These are phyloP conservation scores for Liopterus haemorrhoidalis DNA, from an alignment of 2,888 invertebrate species.

Conservation along the genomic window DNA sequence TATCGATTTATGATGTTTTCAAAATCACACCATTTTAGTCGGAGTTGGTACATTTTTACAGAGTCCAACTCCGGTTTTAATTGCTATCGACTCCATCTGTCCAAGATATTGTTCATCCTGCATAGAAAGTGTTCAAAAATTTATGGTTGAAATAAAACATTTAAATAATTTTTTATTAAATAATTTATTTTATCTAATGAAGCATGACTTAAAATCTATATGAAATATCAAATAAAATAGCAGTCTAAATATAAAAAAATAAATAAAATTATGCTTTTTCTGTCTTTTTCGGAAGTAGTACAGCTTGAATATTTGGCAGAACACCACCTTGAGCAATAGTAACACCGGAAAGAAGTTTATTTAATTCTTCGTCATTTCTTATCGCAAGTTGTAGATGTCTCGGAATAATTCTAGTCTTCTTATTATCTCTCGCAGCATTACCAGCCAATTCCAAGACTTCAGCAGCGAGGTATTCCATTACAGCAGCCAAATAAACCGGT, in stretches of 20 bases:
- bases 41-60: no score
- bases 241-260: background rate
- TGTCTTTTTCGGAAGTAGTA: slow-evolving; percentile 69
- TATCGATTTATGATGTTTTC: no score
- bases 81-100: no score
- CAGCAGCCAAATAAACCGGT: slow-evolving; percentile 53
- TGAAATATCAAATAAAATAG: no score
- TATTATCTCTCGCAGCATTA: slow-evolving; percentile 64
- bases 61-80: no score
- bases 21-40: no score
- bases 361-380: slow-evolving; percentile 76
- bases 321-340: slow-evolving; percentile 83
- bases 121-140: no score
- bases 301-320: slow-evolving; percentile 70
- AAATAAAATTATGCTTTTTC: slow-evolving; percentile 15
- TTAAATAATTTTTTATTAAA: background rate
- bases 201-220: no score
- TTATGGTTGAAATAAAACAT: no score
- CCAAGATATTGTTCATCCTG: no score
- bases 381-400: slow-evolving; percentile 74
- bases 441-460: slow-evolving; percentile 64
- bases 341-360: slow-evolving; percentile 67
- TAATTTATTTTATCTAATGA: no score
- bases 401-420: slow-evolving; percentile 67
- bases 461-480: slow-evolving; percentile 62